Evolutionary conservation across 2,888 invertebrate species (phyloP), one percentile per base, ranked within the genome.

Genomic region (Coremacera marginata): DNA sequence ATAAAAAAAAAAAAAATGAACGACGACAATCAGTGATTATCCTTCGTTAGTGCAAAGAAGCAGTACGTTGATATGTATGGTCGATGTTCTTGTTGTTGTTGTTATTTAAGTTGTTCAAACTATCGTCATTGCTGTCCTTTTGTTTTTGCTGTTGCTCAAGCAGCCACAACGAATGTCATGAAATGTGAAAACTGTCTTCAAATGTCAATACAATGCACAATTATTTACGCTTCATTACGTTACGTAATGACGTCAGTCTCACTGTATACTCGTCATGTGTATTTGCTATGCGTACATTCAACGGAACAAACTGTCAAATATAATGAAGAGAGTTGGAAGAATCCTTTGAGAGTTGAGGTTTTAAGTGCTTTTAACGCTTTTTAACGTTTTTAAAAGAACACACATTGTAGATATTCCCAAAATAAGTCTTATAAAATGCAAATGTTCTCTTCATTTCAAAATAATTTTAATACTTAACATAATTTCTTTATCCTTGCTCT

Each of bases 221-320:
- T 72, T 62, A 72, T 72, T 72, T 62, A 62, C 72, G 60, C 72
- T 72, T 72, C 72, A 72, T 72, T 72, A 72, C 62, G 49, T 72
- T 62, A 49, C 55, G 70, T 44, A 44, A 70, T 49, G 49, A 70
- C 55, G 70, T 70, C 5, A 52, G 31, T 14, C 49, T 3, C 51
- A 31, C 49, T 44, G 14, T 44, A 11, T 14, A 11, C 44, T 14
- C 2, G 2, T 44, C 44, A 44, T 44, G 44, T 44, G 44, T 44
- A 44, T 44, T 44, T 44, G 44, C 44, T 37, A 8, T 37, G 37
- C 22, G 19, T 19, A 14, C 22, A 0, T 5, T 1, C 22, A 22
- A 5, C 11, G 19, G 25, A 9, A 19, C n/a, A n/a, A n/a, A 55
- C 22, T 55, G 25, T 22, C 19, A 9, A 27, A 57, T 57, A 22